Base-by-base conservation (phyloP, 2,113 vertebrate genomes). In the Thinocorus orbignyianus region DNA sequence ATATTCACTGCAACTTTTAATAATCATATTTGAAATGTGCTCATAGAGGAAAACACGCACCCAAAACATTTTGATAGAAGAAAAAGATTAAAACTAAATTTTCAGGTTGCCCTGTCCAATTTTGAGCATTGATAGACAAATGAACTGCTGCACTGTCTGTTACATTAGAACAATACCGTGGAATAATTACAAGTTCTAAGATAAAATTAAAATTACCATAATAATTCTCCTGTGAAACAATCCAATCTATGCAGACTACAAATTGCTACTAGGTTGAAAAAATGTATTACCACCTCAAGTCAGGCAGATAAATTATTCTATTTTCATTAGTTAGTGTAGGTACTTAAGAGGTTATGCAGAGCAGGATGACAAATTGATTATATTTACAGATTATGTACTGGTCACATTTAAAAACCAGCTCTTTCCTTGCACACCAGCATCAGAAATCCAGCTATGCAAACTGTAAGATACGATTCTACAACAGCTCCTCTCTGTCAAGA, bases 161-260 rank as follows among this genome's bases (percentile, higher is more conserved):
- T 89, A 89, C 18, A 74, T 95, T 92, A 96, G 76, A 97, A 97
- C 76, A 96, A 97, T 78, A 88, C 18, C n/a, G 13, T 25, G 33
- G 23, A 95, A 90, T 92, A 97, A 97, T 95, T 97, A 93, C 89
- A 95, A 90, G 86, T 86, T 92, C 57, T 74, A 61, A 86, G 60
- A 74, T 70, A 94, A 94, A 97, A 96, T 97, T 96, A 95, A 97
- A 96, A 97, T 95, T 95, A 97, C 90, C 91, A 94, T 94, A 96
- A 93, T 95, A 94, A 97, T 95, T 97, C 44, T 90, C 69, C 90
- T 82, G 92, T 86, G 94, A 96, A 97, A 96, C 88, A 97, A 96
- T 96, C 82, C 25, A 93, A 96, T 65, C 65, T 92, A 60, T 81
- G 90, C 68, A 86, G 72, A 76, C 61, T 92, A 92, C 6, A 62